Conservation (phyloP, 1,140 invertebrate genomes). For the Galleria mellonella region DNA sequence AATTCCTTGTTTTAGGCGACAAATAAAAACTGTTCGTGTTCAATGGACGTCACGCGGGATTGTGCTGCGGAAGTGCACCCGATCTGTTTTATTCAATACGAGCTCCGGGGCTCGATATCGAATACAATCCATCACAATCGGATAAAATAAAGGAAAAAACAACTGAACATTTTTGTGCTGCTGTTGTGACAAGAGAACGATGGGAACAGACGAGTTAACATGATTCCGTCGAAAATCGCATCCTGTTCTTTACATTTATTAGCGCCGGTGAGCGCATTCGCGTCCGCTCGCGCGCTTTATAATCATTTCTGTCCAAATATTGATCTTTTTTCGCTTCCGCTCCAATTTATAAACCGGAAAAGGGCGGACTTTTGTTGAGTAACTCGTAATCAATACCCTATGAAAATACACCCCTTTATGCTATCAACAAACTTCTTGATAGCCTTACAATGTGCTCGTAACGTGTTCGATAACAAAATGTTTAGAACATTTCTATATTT, state of each 20-base stretch:
- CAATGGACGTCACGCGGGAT: constrained; percentile 26
- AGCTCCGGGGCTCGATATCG: constrained; percentile 39
- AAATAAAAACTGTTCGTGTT: constrained; percentile 8
- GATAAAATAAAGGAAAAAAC: constrained; percentile 27
- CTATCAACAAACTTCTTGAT: constrained; percentile 20
- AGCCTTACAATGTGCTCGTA: too few species aligned
- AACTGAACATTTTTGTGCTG: constrained; percentile 29
- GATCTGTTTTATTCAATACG: constrained; percentile 4
- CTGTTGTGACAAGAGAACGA: constrained; percentile 53
- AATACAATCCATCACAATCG: constrained; percentile 44
- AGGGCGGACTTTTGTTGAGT: constrained; percentile 43
- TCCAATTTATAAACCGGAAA: constrained; percentile 37
- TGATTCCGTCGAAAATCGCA: constrained; percentile 59
- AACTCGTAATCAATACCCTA: constrained; percentile 47
- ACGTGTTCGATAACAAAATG: too few species aligned
- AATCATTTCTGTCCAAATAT: constrained; percentile 70
- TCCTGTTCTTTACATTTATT: constrained; percentile 64
- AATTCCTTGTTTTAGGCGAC: too few species aligned
- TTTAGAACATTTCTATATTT: too few species aligned
- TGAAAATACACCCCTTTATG: constrained; percentile 31
- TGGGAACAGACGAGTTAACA: constrained; percentile 55
- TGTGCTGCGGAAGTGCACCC: constrained; percentile 46
- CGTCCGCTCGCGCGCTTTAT: constrained; percentile 47
- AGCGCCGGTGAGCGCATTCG: constrained; percentile 49
- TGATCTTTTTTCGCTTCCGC: constrained; percentile 63